phyloP scores from a whole-genome alignment of 2,888 invertebrate genomes.

The Dendrolimus pini region DNA sequence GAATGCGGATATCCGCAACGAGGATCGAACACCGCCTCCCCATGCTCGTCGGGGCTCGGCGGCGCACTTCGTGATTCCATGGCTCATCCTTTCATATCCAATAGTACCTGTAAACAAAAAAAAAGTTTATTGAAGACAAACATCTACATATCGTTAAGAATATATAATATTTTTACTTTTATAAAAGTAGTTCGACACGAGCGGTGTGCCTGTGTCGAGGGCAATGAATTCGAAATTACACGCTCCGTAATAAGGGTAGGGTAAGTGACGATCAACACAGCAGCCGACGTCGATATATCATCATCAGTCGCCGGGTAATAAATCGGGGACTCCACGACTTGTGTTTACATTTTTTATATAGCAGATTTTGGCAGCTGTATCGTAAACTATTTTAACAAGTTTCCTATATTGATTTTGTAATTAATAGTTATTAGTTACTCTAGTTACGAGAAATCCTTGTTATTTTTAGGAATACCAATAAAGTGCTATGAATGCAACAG shows the following conservation, averaged over 20 bases:
- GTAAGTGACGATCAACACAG: constrained; percentile 71
- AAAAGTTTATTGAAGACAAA: constrained; percentile 6
- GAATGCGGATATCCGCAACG: constrained; percentile 82
- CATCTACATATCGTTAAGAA: constrained; percentile 8
- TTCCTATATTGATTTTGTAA: too few species aligned
- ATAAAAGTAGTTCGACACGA: constrained; percentile 38
- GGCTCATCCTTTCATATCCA: constrained; percentile 69
- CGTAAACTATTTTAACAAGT: background rate
- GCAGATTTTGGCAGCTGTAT: constrained; percentile 24
- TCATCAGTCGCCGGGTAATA: constrained; percentile 69
- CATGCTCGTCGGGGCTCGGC: constrained; percentile 75
- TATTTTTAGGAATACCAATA: too few species aligned
- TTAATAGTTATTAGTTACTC: too few species aligned
- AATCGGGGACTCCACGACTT: constrained; percentile 54
- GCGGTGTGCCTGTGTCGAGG: constrained; percentile 42
- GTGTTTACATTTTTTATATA: constrained; percentile 52
- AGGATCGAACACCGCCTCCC: constrained; percentile 82
- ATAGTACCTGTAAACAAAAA: constrained; percentile 51
- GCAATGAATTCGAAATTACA: constrained; percentile 72
- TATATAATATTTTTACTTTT: constrained; percentile 36
- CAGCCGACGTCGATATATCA: constrained; percentile 73
- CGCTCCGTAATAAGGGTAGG: constrained; percentile 69
- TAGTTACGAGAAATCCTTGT: too few species aligned
- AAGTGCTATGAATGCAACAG: background rate
- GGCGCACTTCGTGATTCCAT: constrained; percentile 77